Evolutionary conservation across 2,888 invertebrate genomes (phyloP), one percentile per base, ranked within the genome.

Genomic region (Eudemis profundana): DNA sequence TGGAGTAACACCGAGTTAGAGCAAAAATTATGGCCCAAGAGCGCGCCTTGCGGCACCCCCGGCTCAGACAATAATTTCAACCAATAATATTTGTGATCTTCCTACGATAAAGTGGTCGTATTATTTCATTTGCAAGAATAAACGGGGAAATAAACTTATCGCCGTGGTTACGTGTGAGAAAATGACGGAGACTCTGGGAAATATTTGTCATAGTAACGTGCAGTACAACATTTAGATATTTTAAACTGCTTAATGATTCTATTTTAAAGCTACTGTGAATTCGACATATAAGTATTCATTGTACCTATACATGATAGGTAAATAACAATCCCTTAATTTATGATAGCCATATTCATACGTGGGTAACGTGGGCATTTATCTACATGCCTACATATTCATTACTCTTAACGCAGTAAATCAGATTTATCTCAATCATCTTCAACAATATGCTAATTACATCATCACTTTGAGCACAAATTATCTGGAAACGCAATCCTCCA

Each of bases 1-100:
- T 90, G 87, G 86, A 85, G 87, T 91, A 87, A 86, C 91, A 90
- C 90, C 84, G 88, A 89, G 90, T 89, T 89, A 87, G 83, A 82
- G 85, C 87, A 89, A 90, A 90, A 92, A 89, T 92, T 89, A 91
- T 90, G 90, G 79, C 83, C 78, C 77, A 84, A 79, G 78, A 85
- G 79, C 76, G 78, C 73, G 83, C 87, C 89, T 85, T 85, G 88
- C 74, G 91, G 90, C 89, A 85, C 90, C 89, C 90, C 87, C 81
- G 75, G 78, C 79, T 62, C 36, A 72, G 74, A 81, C 83, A 83
- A 87, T 90, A 89, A 91, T 82, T 90, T 83, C 78, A 74, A 74
- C 79, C 83, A 87, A 86, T 89, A 86, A 89, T 88, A 87, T 89
- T 89, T 87, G 84, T 81, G 86, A 85, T 87, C 79, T 81, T 72